Conservation (phyloP, 2,888 invertebrate genomes). For the Poecilobothrus nobilitatus region DNA sequence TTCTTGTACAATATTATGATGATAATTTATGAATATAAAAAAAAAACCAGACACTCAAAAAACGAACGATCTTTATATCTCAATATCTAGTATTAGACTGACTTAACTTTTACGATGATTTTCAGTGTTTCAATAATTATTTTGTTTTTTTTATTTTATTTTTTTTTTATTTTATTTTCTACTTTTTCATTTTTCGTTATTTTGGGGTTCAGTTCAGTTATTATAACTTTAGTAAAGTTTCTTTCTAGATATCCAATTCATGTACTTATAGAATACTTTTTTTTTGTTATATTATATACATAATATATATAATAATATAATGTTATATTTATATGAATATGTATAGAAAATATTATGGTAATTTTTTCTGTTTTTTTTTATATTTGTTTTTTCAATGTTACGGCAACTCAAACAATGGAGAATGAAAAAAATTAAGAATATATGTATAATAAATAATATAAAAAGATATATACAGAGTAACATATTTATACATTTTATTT, state of each 20-base stretch:
- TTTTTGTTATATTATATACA: neutral
- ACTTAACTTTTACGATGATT: neutral
- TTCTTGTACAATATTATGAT: neutral
- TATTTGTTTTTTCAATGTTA: neutral
- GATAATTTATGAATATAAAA: neutral
- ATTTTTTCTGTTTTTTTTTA: too few species aligned
- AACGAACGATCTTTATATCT: conserved; percentile 9
- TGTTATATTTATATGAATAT: neutral
- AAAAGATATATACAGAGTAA: too few species aligned
- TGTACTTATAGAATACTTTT: neutral
- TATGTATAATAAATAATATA: too few species aligned
- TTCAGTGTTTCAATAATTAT: too few species aligned
- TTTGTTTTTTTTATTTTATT: too few species aligned
- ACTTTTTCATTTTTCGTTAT: neutral
- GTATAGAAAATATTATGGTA: too few species aligned
- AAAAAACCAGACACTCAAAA: conserved; percentile 10
- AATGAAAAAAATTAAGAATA: neutral
- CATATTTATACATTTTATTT: too few species aligned
- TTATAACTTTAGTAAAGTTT: conserved; percentile 1
- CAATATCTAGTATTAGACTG: conserved; percentile 8
- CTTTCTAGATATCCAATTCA: neutral
- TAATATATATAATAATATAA: neutral
- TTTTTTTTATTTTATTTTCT: too few species aligned
- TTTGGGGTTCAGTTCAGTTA: conserved; percentile 3
- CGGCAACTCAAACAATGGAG: neutral